Evolutionary conservation across 2,888 invertebrate genomes (phyloP).

Genomic region (Lithophane leautieri): DNA sequence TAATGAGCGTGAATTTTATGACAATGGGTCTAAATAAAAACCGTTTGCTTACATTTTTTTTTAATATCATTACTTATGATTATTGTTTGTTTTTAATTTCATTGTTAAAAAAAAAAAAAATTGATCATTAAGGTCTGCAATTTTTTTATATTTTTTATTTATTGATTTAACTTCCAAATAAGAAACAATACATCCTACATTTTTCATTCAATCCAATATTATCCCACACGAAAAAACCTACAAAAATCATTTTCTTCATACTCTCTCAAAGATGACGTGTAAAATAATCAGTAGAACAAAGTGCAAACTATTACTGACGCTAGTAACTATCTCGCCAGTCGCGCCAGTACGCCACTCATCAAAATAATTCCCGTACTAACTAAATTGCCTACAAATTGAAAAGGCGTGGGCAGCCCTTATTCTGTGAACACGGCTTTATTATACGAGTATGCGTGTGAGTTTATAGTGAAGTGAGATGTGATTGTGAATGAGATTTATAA

Average conservation of each 20-base stretch:
- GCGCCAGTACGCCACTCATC: slow-evolving; percentile 64
- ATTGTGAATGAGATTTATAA: not conserved
- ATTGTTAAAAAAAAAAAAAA: too few relatives aligned
- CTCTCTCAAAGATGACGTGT: slow-evolving; percentile 7
- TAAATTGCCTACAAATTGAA: slow-evolving; percentile 77
- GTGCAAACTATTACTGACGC: slow-evolving; percentile 53
- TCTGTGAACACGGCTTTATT: slow-evolving; percentile 51
- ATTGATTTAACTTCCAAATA: not conserved
- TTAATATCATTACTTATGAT: too few relatives aligned
- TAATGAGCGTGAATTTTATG: too few relatives aligned
- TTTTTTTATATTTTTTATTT: not conserved
- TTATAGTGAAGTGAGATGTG: slow-evolving; percentile 13
- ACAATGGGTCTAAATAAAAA: too few relatives aligned
- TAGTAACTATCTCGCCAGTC: slow-evolving; percentile 33
- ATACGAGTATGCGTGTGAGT: slow-evolving; percentile 12
- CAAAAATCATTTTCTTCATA: slow-evolving; percentile 3
- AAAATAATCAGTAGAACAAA: slow-evolving; percentile 50
- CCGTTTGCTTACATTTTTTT: too few relatives aligned
- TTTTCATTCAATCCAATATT: not conserved
- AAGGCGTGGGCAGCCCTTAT: slow-evolving; percentile 67
- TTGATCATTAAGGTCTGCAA: too few relatives aligned
- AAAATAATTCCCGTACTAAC: slow-evolving; percentile 70
- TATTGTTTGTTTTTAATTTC: too few relatives aligned
- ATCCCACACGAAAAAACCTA: not conserved
- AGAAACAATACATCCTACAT: not conserved